Base-by-base conservation (phyloP, 2,888 invertebrate species). In the Nematopogon swammerdamellus region DNA sequence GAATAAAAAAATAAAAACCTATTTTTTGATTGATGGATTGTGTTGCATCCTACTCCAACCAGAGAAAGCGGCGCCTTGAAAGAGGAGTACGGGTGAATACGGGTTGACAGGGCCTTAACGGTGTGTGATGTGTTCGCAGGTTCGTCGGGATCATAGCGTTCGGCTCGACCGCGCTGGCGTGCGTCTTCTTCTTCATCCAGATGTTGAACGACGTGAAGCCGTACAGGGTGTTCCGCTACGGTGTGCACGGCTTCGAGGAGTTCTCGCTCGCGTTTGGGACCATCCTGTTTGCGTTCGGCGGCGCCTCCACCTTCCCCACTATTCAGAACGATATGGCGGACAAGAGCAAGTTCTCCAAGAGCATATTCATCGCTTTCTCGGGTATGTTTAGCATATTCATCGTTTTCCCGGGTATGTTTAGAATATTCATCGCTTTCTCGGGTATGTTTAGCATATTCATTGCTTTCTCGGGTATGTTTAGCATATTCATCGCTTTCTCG, bases 311-410 rank as follows among this genome's bases (percentile, higher is more conserved):
- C 2, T 91, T 91, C 67, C 90, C 90, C 2, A 90, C 89, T 1
- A 87, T 91, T 49, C 90, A 90, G 63, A 88, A 89, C 57, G 90
- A 91, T 59, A 91, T 90, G 89, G 68, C 68, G 18, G 81, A 87
- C 53, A 85, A 85, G 58, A 68, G 68, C 5, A 76, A 86, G 58
- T 90, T 90, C 63, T 75, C 83, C n/a, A 80, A 72, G 54, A 83
- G 87, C 52, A 73, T 88, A 18, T 62, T 80, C 18, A 76, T 83
- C 53, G 85, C 85, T 20, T 89, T 87, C 61, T 50, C 70, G 20
- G 83, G 88, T 87, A 66, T n/a, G n/a, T n/a, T n/a, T n/a, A n/a
- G n/a, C n/a, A n/a, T n/a, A n/a, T n/a, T n/a, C n/a, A n/a, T n/a
- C n/a, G n/a, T 69, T 72, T 56, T 48, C n/a, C 42, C 6, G 16